Base-by-base conservation (phyloP, 1,140 invertebrate genomes). In the Aculops lycopersici region DNA sequence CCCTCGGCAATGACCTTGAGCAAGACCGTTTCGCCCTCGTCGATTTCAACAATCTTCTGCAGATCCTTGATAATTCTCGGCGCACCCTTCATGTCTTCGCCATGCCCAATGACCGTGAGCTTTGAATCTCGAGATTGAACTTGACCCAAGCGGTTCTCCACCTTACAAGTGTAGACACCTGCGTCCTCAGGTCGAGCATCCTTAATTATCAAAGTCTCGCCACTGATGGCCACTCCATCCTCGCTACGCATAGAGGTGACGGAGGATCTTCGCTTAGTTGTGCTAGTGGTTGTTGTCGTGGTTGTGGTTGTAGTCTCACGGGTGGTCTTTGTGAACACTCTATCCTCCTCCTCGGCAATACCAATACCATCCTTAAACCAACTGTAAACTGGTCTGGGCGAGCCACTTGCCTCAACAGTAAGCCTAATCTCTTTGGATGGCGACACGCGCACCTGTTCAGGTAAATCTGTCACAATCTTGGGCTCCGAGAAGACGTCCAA, bases 11-110 rank as follows among this genome's bases (percentile, higher is more conserved):
- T 46, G n/a, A 56, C 55, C 36, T 53, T 50, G 2, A 63, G 48
- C 36, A 47, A 45, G 20, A 59, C 50, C 17, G 54, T 49, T 20
- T 54, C 48, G 15, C 76, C 77, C 55, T 86, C 78, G 48, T 79
- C 72, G 0, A 69, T 67, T 4, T 66, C 65, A 0, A 68, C 56
- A 54, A n/a, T n/a, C n/a, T 83, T 74, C 24, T 70, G 62, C 1
- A 84, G 55, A 1, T 65, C 63, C 43, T 71, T 68, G 4, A 74
- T 57, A 52, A 84, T 76, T 37, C 63, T 58, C 0, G 79, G 76
- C 36, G 67, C 63, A 21, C 36, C 41, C 41, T 45, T 38, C 2
- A 41, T 39, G 16, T 39, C 31, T 8, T 38, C 40, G 20, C 31
- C 39, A 1, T 24, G 17, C 3, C 38, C 36, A n/a, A 40, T 46